phyloP scores from a whole-genome alignment of 2,888 invertebrate species.

The Drosophila melanosoma region DNA sequence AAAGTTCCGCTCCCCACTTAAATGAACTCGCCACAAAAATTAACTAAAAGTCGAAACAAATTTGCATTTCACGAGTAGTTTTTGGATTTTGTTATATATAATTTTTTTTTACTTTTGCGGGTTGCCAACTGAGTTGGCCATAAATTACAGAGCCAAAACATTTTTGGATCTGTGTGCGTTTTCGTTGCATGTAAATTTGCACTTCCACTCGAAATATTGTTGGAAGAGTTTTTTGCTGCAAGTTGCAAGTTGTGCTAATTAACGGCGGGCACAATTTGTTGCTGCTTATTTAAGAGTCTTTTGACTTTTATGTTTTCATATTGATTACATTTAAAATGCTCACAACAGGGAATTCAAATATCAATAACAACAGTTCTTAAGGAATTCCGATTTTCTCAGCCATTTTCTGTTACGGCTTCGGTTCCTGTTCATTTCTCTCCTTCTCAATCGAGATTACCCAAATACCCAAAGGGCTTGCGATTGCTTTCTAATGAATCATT shows the following conservation, averaged over 20 bases:
- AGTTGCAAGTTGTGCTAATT: constrained; percentile 52
- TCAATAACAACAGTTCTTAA: not conserved
- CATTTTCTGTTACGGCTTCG: not conserved
- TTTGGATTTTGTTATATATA: constrained; percentile 13
- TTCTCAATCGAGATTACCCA: not conserved
- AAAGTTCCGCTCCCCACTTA: not conserved
- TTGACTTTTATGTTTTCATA: not conserved
- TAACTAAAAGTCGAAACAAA: constrained; percentile 10
- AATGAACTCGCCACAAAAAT: constrained; percentile 25
- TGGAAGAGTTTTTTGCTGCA: constrained; percentile 33
- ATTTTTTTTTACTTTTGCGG: constrained; percentile 36
- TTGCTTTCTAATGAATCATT: not conserved
- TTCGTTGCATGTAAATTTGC: constrained; percentile 25
- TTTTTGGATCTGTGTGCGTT: constrained; percentile 35
- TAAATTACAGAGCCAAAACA: constrained; percentile 54
- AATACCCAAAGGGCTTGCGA: not conserved
- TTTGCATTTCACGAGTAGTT: constrained; percentile 7
- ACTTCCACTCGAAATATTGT: constrained; percentile 33
- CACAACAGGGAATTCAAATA: not conserved
- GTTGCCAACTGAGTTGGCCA: constrained; percentile 46
- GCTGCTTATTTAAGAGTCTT: constrained; percentile 10
- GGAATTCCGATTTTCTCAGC: not conserved
- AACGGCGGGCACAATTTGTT: constrained; percentile 34
- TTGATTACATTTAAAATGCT: not conserved
- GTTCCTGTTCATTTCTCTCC: not conserved